A percentile compares a stretch with the other conserved stretches of the same genome.
These are phyloP conservation scores for Erebia palarica DNA, from an alignment of 2,888 invertebrate genomes.

Conservation along the genomic window DNA sequence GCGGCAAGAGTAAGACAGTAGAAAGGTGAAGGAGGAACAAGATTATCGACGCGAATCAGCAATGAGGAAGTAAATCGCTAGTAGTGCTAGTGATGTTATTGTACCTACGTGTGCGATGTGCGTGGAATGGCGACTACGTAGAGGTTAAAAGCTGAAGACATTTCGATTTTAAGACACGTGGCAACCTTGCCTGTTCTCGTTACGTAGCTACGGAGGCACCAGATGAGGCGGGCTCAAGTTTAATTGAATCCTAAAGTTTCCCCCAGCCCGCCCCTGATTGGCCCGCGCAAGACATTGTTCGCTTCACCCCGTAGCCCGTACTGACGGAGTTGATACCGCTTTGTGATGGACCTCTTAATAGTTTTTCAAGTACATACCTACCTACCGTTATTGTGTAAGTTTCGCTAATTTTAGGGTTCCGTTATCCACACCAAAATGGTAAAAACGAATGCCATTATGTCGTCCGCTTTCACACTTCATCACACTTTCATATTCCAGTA, in stretches of 20 bases:
- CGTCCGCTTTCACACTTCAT: no score
- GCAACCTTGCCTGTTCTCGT: constrained; percentile 69
- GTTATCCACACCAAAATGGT: no score
- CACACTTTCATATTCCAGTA: no score
- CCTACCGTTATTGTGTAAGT: neutral
- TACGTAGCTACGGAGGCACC: constrained; percentile 77
- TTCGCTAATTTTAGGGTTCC: neutral
- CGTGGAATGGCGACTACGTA: no score
- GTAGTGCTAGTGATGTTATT: no score
- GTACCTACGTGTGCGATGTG: no score
- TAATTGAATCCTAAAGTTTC: constrained; percentile 81
- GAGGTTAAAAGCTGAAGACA: no score
- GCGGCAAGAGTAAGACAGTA: no score
- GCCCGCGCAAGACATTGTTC: constrained; percentile 75
- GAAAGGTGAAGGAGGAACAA: no score
- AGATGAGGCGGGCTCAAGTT: constrained; percentile 80
- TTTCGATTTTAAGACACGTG: neutral
- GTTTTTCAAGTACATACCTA: constrained; percentile 4
- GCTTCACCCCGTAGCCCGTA: constrained; percentile 27
- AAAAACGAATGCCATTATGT: no score
- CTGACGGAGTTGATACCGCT: constrained; percentile 27
- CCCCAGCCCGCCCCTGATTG: constrained; percentile 73
- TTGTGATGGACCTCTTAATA: constrained; percentile 24
- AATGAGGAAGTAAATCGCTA: neutral
- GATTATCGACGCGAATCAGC: no score